These are phyloP conservation scores for Xylocampa areola DNA, from an alignment of 2,888 invertebrate species.

Conservation along the genomic window DNA sequence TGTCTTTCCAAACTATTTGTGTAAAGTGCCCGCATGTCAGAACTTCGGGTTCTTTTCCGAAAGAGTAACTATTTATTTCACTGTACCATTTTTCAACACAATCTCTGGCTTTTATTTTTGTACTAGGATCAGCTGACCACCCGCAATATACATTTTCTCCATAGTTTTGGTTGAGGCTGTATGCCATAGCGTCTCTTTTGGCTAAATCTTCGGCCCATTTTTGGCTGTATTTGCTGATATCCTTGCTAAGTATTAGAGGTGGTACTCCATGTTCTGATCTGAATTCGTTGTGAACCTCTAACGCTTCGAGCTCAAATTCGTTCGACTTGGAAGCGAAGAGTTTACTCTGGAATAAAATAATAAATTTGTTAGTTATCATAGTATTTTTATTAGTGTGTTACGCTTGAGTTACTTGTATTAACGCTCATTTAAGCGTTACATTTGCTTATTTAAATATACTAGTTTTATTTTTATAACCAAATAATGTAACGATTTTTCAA, in stretches of 20 bases:
- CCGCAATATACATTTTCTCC: conserved; percentile 93
- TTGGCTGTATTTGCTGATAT: conserved; percentile 91
- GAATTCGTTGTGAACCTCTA: conserved; percentile 83
- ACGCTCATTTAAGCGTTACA: too few species aligned
- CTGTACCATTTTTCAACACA: conserved; percentile 94
- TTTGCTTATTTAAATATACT: too few species aligned
- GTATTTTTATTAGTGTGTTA: conserved; percentile 19
- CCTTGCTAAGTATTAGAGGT: conserved; percentile 89
- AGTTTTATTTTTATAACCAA: too few species aligned
- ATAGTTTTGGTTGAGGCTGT: conserved; percentile 91
- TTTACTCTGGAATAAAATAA: conserved; percentile 78
- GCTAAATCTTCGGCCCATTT: conserved; percentile 93
- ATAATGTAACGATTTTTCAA: too few species aligned
- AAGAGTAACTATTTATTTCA: conserved; percentile 92
- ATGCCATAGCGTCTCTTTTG: conserved; percentile 91
- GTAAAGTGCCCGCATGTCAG: conserved; percentile 92
- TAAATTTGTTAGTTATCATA: conserved; percentile 31
- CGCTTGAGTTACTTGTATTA: conserved; percentile 30
- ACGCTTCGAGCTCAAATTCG: conserved; percentile 82
- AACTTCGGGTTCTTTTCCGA: conserved; percentile 91
- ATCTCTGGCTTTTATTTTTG: conserved; percentile 91
- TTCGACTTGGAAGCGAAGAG: conserved; percentile 79
- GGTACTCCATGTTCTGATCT: conserved; percentile 83
- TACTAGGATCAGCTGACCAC: conserved; percentile 91
- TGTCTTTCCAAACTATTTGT: conserved; percentile 95